These are phyloP conservation scores for Cassiopea xamachana DNA, from an alignment of 30 jellyfish, hydroid and myxozoan genomes.

Conservation along the genomic window DNA sequence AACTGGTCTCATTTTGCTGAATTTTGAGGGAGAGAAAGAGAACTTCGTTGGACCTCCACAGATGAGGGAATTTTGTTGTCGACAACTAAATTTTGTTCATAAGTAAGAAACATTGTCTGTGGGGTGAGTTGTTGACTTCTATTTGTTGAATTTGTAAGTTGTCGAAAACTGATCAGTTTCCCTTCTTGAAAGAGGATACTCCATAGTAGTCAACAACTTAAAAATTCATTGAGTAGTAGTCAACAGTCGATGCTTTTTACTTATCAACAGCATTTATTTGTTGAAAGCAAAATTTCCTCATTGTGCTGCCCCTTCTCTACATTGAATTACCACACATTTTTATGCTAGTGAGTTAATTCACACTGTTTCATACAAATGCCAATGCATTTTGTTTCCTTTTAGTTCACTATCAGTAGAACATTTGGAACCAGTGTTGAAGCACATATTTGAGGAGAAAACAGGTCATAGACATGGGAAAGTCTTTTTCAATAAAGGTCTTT, in stretches of 20 bases:
- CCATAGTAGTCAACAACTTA: background rate
- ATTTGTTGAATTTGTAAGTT: background rate
- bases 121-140: background rate
- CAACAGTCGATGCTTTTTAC: background rate
- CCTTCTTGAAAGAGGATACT: background rate
- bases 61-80: background rate
- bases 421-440: constrained; percentile 81
- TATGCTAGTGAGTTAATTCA: too few species aligned
- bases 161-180: background rate
- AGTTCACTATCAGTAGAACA: constrained; percentile 84
- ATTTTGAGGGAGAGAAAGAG: too few species aligned
- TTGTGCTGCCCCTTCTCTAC: background rate
- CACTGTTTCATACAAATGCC: too few species aligned
- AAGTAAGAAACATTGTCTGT: background rate
- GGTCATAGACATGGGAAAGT: constrained; percentile 74
- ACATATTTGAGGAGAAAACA: constrained; percentile 25
- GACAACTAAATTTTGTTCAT: background rate
- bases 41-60: background rate
- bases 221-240: background rate
- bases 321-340: too few species aligned
- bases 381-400: background rate
- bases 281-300: background rate
- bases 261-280: background rate
- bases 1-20: too few species aligned
- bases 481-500: constrained; percentile 90